These are phyloP conservation scores for Oxystoma pomonae DNA, from an alignment of 2,888 invertebrate genomes.

Conservation along the genomic window DNA sequence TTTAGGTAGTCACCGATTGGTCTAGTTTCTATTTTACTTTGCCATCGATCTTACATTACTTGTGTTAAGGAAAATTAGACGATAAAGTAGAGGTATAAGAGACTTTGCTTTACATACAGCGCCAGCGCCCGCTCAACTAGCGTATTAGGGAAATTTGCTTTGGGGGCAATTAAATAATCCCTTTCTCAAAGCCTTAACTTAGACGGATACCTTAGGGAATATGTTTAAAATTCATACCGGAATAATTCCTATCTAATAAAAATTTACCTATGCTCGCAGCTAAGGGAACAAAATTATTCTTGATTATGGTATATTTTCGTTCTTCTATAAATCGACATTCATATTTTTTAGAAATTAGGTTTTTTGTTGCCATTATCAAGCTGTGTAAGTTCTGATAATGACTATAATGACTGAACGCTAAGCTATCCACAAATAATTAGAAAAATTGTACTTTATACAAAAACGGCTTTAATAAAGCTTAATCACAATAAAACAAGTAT, in stretches of 20 bases:
- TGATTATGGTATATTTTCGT: too few species aligned
- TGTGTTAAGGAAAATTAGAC: slow-evolving; percentile 43
- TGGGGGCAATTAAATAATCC: slow-evolving; percentile 49
- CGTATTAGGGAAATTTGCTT: slow-evolving; percentile 48
- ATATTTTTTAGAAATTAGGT: too few species aligned
- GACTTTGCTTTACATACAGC: slow-evolving; percentile 41
- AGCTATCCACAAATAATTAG: too few species aligned
- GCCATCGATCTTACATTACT: slow-evolving; percentile 34
- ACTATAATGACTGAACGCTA: too few species aligned
- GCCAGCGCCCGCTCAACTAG: slow-evolving; percentile 24
- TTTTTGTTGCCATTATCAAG: too few species aligned
- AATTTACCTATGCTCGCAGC: neutral
- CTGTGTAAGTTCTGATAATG: too few species aligned
- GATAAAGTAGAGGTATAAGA: slow-evolving; percentile 47
- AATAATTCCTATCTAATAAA: neutral
- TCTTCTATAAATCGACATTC: too few species aligned
- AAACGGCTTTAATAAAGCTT: too few species aligned
- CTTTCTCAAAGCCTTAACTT: slow-evolving; percentile 46
- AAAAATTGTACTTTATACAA: too few species aligned
- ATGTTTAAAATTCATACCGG: slow-evolving; percentile 16
- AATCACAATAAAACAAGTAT: too few species aligned
- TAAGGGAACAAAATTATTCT: too few species aligned
- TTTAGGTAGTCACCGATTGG: too few species aligned
- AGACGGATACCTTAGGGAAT: slow-evolving; percentile 47
- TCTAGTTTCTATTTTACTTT: neutral